Conservation (phyloP, 2,113 vertebrate genomes). For the Neoarius graeffei region DNA sequence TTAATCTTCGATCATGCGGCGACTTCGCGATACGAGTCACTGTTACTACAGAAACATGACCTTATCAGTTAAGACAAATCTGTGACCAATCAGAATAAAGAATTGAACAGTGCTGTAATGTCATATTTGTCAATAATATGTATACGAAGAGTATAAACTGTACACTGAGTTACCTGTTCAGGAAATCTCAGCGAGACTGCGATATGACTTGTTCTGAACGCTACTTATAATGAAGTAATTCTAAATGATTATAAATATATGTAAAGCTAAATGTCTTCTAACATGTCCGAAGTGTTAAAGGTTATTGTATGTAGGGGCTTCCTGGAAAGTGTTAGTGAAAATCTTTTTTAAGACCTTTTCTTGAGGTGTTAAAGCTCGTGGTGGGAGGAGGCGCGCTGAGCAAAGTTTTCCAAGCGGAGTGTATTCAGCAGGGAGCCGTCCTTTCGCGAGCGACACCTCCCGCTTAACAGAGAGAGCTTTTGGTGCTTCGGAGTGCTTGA, state of each 20-base stretch:
- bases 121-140: background rate
- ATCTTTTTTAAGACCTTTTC: constrained; percentile 13
- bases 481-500: constrained; percentile 59
- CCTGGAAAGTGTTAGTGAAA: background rate
- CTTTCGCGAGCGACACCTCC: constrained; percentile 69
- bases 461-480: constrained; percentile 59
- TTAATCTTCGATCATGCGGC: background rate
- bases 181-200: background rate
- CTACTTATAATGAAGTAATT: background rate
- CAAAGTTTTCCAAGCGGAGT: constrained; percentile 58
- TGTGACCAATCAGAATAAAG: background rate
- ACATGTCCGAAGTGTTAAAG: background rate
- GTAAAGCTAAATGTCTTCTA: background rate
- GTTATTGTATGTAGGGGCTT: background rate
- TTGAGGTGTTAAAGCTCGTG: constrained; percentile 15
- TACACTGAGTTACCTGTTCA: background rate
- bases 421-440: constrained; percentile 59
- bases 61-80: background rate
- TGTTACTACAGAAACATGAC: background rate
- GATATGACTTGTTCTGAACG: background rate
- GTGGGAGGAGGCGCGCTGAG: constrained; percentile 34
- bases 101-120: background rate
- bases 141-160: background rate
- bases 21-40: no score
- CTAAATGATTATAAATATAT: background rate